Evolutionary conservation across 2,797 vertebrate species (phyloP).

Genomic region (Cryptoprocta ferox): DNA sequence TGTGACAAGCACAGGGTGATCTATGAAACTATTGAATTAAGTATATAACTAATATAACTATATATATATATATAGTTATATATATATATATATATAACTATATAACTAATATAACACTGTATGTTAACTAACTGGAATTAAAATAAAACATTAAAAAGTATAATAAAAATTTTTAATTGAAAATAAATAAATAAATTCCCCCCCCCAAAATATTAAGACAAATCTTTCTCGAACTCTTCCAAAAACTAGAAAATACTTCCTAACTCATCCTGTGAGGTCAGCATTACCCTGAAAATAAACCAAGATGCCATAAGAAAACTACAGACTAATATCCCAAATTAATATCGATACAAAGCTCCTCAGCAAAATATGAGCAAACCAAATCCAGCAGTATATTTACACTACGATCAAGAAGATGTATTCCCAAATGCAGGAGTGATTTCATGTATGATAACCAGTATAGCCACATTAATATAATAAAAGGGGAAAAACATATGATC

Average conservation of each 20-base stretch:
- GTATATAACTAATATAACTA: neutral
- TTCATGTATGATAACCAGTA: neutral
- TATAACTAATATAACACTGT: no score
- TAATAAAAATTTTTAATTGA: neutral
- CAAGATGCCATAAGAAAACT: neutral
- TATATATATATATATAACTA: no score
- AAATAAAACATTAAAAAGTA: neutral
- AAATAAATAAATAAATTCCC: neutral
- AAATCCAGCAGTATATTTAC: neutral
- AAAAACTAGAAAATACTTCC: neutral
- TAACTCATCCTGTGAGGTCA: neutral
- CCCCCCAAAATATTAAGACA: neutral
- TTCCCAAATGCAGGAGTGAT: neutral
- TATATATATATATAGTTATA: no score
- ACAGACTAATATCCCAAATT: neutral
- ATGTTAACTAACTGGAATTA: no score
- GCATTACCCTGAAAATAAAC: neutral
- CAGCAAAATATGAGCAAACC: neutral
- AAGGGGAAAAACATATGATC: neutral
- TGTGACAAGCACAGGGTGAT: no score
- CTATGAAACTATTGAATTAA: no score
- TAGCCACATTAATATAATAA: neutral
- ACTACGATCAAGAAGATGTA: neutral
- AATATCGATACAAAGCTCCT: neutral
- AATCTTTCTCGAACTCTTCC: neutral